These are phyloP conservation scores for Silurus lanzhouensis DNA, from an alignment of 2,797 vertebrate genomes.

Conservation along the genomic window DNA sequence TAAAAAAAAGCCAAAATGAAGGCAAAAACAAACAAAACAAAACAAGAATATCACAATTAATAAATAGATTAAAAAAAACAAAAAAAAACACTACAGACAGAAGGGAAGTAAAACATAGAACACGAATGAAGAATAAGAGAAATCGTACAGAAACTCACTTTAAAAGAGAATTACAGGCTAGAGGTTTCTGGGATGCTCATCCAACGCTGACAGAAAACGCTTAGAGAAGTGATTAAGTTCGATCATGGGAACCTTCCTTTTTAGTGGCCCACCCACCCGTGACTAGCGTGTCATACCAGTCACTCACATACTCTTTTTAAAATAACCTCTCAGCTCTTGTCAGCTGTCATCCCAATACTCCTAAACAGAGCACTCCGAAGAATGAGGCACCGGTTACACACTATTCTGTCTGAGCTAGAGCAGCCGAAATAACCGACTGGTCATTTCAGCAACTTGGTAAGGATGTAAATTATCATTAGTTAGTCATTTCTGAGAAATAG, in stretches of 20 bases:
- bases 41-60: neutral
- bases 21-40: neutral
- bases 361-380: slow-evolving; percentile 44
- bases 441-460: neutral
- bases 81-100: neutral
- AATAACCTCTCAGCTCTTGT: slow-evolving; percentile 70
- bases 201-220: slow-evolving; percentile 38
- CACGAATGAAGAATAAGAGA: neutral
- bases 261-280: slow-evolving; percentile 49
- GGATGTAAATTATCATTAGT: neutral
- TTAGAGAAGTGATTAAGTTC: slow-evolving; percentile 54
- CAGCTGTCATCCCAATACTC: slow-evolving; percentile 69
- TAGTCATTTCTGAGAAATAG: too few species aligned
- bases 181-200: slow-evolving; percentile 26
- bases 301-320: slow-evolving; percentile 67
- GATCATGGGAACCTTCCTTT: slow-evolving; percentile 44
- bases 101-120: slow-evolving; percentile 17
- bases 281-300: slow-evolving; percentile 61
- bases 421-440: neutral
- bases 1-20: neutral
- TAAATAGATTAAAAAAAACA: too few species aligned
- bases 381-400: slow-evolving; percentile 9
- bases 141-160: slow-evolving; percentile 63
- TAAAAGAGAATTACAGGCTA: slow-evolving; percentile 39
- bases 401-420: slow-evolving; percentile 24